A percentile compares a stretch with the other conserved stretches of the same genome.
Evolutionary conservation across 2,888 invertebrate genomes (phyloP).

Genomic region (Tetranychus piercei): DNA sequence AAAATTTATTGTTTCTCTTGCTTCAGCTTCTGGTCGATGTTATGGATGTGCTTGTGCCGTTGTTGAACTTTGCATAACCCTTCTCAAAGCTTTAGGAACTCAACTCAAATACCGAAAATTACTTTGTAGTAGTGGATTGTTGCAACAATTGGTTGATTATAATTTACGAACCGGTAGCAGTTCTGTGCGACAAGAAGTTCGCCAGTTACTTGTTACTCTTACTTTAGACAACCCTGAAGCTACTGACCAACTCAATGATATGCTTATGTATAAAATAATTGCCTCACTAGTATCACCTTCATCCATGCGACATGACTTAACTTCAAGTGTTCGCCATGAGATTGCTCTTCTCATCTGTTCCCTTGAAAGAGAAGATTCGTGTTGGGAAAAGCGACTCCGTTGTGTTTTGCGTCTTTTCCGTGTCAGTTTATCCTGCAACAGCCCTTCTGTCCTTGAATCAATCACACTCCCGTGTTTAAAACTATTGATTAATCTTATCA

Average conservation of each 20-base stretch:
- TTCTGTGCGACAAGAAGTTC: conserved; percentile 66
- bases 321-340: conserved; percentile 57
- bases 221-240: conserved; percentile 66
- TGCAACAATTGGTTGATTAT: conserved; percentile 71
- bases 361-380: conserved; percentile 75
- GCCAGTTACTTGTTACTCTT: conserved; percentile 65
- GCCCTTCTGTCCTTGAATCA: conserved; percentile 69
- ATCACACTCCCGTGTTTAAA: conserved; percentile 80
- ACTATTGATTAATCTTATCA: conserved; percentile 63
- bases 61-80: conserved; percentile 77
- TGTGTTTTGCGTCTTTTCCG: conserved; percentile 65
- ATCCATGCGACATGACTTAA: conserved; percentile 23
- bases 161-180: conserved; percentile 47
- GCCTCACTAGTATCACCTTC: conserved; percentile 38
- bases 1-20: conserved; percentile 11
- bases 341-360: conserved; percentile 68
- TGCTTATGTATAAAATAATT: conserved; percentile 57
- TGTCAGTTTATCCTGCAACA: conserved; percentile 41
- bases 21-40: conserved; percentile 31
- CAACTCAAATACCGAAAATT: conserved; percentile 53
- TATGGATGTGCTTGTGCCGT: conserved; percentile 56
- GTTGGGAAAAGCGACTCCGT: conserved; percentile 76
- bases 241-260: conserved; percentile 59
- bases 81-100: conserved; percentile 69
- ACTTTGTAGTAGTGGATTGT: conserved; percentile 62